Conservation (phyloP, 1,140 invertebrate species). For the Nasonia giraulti region DNA sequence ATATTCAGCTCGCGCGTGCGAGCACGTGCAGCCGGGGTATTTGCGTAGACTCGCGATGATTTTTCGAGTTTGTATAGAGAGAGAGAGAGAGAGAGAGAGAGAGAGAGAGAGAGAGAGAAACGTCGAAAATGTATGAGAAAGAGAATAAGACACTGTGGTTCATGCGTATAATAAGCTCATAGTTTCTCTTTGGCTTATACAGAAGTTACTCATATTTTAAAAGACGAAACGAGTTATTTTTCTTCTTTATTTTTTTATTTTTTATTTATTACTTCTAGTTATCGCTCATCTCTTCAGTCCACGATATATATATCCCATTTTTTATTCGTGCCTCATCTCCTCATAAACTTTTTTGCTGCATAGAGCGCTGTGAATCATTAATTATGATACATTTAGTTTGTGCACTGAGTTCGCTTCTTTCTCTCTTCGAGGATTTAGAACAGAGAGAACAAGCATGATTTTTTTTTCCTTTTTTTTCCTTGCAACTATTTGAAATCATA, state of each 20-base stretch:
- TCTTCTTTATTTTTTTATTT: conserved; percentile 36
- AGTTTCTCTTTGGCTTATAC: conserved; percentile 64
- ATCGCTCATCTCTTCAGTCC: conserved; percentile 33
- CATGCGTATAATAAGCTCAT: conserved; percentile 62
- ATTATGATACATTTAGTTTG: background rate
- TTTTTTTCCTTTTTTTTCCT: conserved; percentile 42
- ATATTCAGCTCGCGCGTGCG: background rate
- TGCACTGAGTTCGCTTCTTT: conserved; percentile 17
- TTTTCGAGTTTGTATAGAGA: conserved; percentile 13
- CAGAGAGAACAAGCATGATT: conserved; percentile 39
- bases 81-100: no score
- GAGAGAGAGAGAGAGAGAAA: background rate
- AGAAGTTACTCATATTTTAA: conserved; percentile 30
- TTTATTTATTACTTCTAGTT: conserved; percentile 39
- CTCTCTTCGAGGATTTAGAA: conserved; percentile 35
- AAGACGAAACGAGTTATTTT: conserved; percentile 34
- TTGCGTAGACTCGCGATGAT: background rate
- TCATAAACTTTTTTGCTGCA: conserved; percentile 27
- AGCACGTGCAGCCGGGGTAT: background rate
- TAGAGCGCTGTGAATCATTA: conserved; percentile 22
- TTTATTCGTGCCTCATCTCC: conserved; percentile 26
- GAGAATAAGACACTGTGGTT: conserved; percentile 53
- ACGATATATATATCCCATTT: background rate
- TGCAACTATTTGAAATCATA: conserved; percentile 1
- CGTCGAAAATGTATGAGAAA: background rate